Conservation (phyloP, 2,797 vertebrate species). For the Sebastes melanostomus region DNA sequence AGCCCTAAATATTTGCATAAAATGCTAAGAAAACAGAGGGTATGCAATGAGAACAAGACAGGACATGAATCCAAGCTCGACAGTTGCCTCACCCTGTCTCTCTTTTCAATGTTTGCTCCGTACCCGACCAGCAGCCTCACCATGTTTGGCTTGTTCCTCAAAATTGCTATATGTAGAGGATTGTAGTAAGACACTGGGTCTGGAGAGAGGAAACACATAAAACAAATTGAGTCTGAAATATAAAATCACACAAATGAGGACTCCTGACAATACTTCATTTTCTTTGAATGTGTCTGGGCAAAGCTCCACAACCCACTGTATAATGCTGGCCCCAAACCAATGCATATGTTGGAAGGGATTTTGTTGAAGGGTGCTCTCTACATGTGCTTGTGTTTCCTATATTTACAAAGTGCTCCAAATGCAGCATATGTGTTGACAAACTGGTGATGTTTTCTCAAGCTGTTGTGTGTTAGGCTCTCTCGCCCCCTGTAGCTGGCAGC, state of each 20-base stretch:
- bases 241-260: not conserved
- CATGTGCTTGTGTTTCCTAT: not conserved
- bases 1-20: not conserved
- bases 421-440: not conserved
- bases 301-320: not conserved
- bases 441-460: not conserved
- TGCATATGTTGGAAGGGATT: not conserved
- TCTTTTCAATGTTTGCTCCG: constrained; percentile 89
- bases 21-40: not conserved
- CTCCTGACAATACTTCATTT: not conserved
- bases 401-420: not conserved
- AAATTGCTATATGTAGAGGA: constrained; percentile 89
- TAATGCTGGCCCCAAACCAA: not conserved
- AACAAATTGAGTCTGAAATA: not conserved
- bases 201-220: constrained; percentile 48
- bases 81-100: constrained; percentile 86
- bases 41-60: not conserved
- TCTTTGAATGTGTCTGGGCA: not conserved
- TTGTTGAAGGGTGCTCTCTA: not conserved
- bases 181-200: constrained; percentile 96
- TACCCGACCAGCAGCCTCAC: constrained; percentile 86
- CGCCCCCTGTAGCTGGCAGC: not conserved
- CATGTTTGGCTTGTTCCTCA: constrained; percentile 87
- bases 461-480: not conserved
- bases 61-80: not conserved